Percentiles rank a stretch among this genome's conserved stretches.
These are phyloP conservation scores for Dufourea novaeangliae DNA, from an alignment of 1,140 invertebrate genomes.

Conservation along the genomic window DNA sequence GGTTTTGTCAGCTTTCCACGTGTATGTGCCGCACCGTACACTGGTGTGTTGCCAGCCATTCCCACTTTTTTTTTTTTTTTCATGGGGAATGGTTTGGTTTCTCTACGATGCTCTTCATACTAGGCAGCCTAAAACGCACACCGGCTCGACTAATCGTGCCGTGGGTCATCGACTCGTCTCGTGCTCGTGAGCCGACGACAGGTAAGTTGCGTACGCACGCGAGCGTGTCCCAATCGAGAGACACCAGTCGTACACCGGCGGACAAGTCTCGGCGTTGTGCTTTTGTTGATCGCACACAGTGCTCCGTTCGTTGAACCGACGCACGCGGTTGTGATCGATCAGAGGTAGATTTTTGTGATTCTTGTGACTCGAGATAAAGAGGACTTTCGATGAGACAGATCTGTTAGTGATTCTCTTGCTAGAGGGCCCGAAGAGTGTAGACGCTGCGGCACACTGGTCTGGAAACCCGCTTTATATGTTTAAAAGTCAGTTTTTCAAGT, in stretches of 20 bases:
- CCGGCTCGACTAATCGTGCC: slow-evolving; percentile 54
- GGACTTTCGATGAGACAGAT: too few relatives aligned
- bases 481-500: too few relatives aligned
- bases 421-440: too few relatives aligned
- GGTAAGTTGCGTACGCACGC: slow-evolving; percentile 47
- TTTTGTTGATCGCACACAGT: slow-evolving; percentile 71
- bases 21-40: slow-evolving; percentile 49
- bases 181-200: slow-evolving; percentile 33
- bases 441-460: too few relatives aligned
- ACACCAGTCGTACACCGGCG: slow-evolving; percentile 49
- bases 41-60: slow-evolving; percentile 29
- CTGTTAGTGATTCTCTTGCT: too few relatives aligned
- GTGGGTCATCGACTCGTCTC: slow-evolving; percentile 44
- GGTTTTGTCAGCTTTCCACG: slow-evolving; percentile 22
- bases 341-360: not conserved
- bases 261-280: slow-evolving; percentile 70
- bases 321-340: slow-evolving; percentile 32
- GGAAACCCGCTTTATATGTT: too few relatives aligned
- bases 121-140: slow-evolving; percentile 47
- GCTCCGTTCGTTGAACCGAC: slow-evolving; percentile 57
- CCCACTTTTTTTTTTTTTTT: slow-evolving; percentile 1
- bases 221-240: slow-evolving; percentile 44
- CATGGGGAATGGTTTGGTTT: slow-evolving; percentile 1
- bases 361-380: too few relatives aligned
- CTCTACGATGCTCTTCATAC: slow-evolving; percentile 30